Percentiles rank a stretch among this genome's conserved stretches.
Conservation (phyloP, 2,797 vertebrate genomes). For the Cossypha heuglini region DNA sequence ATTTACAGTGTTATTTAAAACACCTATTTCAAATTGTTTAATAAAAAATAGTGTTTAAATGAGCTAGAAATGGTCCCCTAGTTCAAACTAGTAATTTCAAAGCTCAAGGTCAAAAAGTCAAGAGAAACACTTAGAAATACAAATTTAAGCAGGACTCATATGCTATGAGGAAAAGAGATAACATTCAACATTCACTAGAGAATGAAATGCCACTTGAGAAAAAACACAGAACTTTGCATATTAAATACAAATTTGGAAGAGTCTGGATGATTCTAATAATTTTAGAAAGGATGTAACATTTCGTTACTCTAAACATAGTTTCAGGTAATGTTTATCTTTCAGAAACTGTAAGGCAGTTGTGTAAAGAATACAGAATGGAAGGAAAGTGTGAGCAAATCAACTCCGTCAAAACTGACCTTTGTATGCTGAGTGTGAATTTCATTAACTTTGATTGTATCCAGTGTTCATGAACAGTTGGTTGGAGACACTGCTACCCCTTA, state of each 20-base stretch:
- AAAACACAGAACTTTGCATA: neutral
- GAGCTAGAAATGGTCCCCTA: neutral
- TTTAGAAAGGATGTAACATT: neutral
- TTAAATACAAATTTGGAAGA: neutral
- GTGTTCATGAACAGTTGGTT: neutral
- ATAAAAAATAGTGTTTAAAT: neutral
- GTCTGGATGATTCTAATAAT: neutral
- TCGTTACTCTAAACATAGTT: neutral
- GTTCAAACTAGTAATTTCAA: neutral
- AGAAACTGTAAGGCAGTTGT: neutral
- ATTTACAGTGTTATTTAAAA: neutral
- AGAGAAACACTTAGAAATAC: neutral
- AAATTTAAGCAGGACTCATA: neutral
- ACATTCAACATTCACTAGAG: neutral
- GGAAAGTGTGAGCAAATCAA: neutral
- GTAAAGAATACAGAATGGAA: neutral
- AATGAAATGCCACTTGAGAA: neutral
- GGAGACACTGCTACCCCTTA: neutral
- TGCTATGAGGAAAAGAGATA: neutral
- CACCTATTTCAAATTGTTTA: neutral
- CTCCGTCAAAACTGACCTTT: neutral
- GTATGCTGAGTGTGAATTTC: neutral
- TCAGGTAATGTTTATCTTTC: neutral
- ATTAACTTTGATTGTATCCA: neutral
- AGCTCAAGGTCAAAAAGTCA: neutral